phyloP scores from a whole-genome alignment of 2,113 vertebrate species.

The Pitta sordida region DNA sequence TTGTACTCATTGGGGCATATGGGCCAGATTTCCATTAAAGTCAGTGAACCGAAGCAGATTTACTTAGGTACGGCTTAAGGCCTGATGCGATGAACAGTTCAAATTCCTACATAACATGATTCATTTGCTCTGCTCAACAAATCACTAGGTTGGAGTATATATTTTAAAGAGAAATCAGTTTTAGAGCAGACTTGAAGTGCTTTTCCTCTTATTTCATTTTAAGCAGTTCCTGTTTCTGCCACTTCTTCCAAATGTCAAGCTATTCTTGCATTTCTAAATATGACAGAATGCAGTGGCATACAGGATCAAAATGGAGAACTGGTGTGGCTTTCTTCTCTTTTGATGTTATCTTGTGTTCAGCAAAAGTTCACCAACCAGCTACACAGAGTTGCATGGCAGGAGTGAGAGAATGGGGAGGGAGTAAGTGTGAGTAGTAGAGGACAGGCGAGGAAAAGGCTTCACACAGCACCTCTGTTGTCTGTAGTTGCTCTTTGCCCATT shows the following conservation, averaged over 20 bases:
- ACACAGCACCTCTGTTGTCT: neutral
- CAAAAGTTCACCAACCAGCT: neutral
- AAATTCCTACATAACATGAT: neutral
- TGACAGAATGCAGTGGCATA: neutral
- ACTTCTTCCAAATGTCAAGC: neutral
- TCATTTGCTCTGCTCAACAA: neutral
- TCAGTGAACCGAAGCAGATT: neutral
- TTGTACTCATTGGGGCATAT: neutral
- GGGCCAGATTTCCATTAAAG: neutral
- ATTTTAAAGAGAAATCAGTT: neutral
- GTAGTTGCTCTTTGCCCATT: neutral
- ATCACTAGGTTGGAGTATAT: neutral
- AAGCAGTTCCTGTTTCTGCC: neutral
- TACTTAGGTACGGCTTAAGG: neutral
- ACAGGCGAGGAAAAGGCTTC: neutral
- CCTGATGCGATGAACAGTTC: neutral
- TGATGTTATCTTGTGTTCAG: neutral
- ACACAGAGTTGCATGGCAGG: neutral
- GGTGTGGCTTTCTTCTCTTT: neutral
- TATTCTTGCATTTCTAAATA: neutral
- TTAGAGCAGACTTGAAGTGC: neutral
- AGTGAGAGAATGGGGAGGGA: neutral
- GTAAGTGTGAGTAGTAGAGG: neutral
- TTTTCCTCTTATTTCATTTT: neutral
- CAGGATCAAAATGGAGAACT: neutral